These are phyloP conservation scores for Pantala flavescens DNA, from an alignment of 1,140 invertebrate species.

Conservation along the genomic window DNA sequence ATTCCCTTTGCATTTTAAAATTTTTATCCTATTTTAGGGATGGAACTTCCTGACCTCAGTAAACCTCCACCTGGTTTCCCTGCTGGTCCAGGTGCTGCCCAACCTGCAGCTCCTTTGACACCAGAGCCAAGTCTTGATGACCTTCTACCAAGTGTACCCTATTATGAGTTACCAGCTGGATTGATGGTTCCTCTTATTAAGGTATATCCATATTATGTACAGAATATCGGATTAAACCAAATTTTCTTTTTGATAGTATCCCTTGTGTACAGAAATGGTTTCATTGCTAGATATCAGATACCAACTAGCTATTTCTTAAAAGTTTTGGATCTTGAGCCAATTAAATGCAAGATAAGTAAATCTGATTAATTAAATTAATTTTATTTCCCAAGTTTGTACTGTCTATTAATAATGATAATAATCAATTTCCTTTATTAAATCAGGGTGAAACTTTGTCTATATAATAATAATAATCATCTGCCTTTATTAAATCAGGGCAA, in stretches of 20 bases:
- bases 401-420: too few species aligned
- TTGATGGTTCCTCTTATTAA: constrained; percentile 90
- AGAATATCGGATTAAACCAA: not conserved
- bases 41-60: constrained; percentile 62
- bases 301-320: too few species aligned
- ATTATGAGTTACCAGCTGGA: constrained; percentile 92
- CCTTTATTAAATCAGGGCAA: too few species aligned
- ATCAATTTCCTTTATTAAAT: too few species aligned
- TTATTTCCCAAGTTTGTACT: too few species aligned
- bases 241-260: not conserved
- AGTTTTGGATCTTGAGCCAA: too few species aligned
- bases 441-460: too few species aligned
- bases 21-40: constrained; percentile 23
- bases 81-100: constrained; percentile 37
- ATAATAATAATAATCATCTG: too few species aligned
- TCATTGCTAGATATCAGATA: not conserved
- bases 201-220: constrained; percentile 42
- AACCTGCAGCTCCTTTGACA: constrained; percentile 34
- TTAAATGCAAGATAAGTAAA: too few species aligned
- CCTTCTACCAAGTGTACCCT: constrained; percentile 80
- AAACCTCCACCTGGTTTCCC: constrained; percentile 75
- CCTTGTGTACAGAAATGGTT: not conserved
- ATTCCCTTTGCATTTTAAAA: constrained; percentile 18
- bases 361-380: too few species aligned
- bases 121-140: constrained; percentile 44